These are phyloP conservation scores for Tichodroma muraria DNA, from an alignment of 2,113 vertebrate genomes.

Conservation along the genomic window DNA sequence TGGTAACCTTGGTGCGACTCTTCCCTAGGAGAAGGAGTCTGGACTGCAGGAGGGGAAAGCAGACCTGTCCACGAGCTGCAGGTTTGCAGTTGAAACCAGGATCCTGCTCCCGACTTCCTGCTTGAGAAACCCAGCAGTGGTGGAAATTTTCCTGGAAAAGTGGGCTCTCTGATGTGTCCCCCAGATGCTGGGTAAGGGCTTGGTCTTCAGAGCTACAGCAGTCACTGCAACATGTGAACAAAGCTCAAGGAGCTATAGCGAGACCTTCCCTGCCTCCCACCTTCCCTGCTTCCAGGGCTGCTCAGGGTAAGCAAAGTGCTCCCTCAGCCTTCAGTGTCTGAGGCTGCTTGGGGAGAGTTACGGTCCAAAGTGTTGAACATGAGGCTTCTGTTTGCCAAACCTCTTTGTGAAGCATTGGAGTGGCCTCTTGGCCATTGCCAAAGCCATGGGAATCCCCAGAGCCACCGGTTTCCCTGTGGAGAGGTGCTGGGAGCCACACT, in stretches of 20 bases:
- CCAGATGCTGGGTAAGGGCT: fast-evolving
- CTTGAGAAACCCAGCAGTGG: not conserved
- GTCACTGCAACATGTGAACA: not conserved
- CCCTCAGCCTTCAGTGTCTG: fast-evolving
- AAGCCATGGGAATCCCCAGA: not conserved
- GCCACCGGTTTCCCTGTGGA: fast-evolving
- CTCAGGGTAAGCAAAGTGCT: not conserved
- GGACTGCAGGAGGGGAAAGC: not conserved
- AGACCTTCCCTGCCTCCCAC: not conserved
- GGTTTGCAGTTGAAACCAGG: not conserved
- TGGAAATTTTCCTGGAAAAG: not conserved
- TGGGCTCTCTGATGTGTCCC: not conserved
- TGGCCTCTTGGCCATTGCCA: not conserved
- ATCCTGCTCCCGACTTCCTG: fast-evolving
- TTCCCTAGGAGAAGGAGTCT: not conserved
- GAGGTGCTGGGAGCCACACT: fast-evolving
- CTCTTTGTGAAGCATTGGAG: not conserved
- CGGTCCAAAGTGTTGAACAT: fast-evolving
- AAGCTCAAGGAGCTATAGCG: fast-evolving
- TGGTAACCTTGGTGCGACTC: not conserved
- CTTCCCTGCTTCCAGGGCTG: not conserved
- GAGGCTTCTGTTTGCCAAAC: not conserved
- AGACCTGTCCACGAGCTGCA: not conserved
- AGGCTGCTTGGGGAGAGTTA: not conserved
- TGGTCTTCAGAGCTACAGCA: not conserved